Evolutionary conservation across 2,797 vertebrate species (phyloP), one percentile per base, ranked within the genome.

Genomic region (Chiroxiphia lanceolata): DNA sequence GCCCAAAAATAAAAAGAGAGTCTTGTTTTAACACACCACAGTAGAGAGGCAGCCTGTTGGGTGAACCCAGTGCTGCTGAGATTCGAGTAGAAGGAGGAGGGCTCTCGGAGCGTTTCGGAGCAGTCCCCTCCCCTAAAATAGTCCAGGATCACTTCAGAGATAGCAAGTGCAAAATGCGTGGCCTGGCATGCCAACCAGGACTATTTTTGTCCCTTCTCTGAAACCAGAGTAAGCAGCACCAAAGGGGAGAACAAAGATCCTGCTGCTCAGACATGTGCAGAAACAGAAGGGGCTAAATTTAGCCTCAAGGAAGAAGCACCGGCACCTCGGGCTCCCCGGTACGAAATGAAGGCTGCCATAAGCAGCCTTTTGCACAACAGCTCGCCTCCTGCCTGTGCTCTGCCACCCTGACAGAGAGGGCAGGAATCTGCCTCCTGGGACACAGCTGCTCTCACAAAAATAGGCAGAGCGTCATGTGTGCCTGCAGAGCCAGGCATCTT

Each of bases 211-310:
- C 47, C 45, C 20, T 13, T 2, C 56, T 72, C 85, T 90, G 93
- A 94, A 95, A 92, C 53, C 36, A 56, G 80, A 92, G 92, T 76
- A 85, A 90, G 76, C 4, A 5, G 50, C 67, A 69, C 81, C 26
- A n/a, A 59, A 92, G 36, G 44, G 64, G 27, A 92, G 57, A 88
- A 91, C 80, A 95, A 94, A 94, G 85, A 87, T 82, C 76, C 65
- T 34, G 33, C 59, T 20, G 78, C 70, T 83, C 70, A 47, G 75
- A 63, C 70, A 83, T 68, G 54, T 89, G 68, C 71, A 78, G 70
- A 69, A 89, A 76, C 84, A 92, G 90, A 75, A 72, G 33, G 11
- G 51, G 42, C 93, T 97, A 97, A 96, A 96, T 96, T 97, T 96
- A 97, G 90, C 57, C 51, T 40, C 64, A 47, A 67, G 57, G 74